Evolutionary conservation across 2,888 invertebrate genomes (phyloP).

Genomic region (Cephus sareptanus): DNA sequence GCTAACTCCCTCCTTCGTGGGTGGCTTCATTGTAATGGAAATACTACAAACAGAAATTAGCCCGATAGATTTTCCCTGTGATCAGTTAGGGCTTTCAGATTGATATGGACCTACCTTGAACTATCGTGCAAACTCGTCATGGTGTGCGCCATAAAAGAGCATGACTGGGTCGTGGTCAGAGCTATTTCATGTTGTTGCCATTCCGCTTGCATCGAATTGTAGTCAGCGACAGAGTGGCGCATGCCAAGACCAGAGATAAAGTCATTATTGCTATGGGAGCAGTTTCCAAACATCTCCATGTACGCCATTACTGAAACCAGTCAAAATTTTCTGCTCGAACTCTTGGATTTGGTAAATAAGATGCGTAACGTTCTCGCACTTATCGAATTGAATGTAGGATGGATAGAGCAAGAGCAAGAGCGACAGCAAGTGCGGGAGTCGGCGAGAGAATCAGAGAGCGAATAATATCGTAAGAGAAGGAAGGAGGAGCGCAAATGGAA

Average conservation of each 20-base stretch:
- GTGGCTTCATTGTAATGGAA: slow-evolving; percentile 54
- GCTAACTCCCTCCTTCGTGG: slow-evolving; percentile 47
- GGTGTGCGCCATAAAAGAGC: slow-evolving; percentile 68
- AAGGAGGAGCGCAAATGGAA: not conserved
- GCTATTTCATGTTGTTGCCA: slow-evolving; percentile 68
- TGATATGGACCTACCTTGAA: slow-evolving; percentile 47
- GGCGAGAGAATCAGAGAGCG: not conserved
- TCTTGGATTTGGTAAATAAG: too few relatives aligned
- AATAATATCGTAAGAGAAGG: slow-evolving; percentile 12
- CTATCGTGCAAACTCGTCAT: slow-evolving; percentile 58
- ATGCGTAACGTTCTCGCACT: too few relatives aligned
- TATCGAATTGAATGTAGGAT: too few relatives aligned
- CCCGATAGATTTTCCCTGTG: slow-evolving; percentile 1
- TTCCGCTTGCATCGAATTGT: slow-evolving; percentile 72
- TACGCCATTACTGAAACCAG: slow-evolving; percentile 87
- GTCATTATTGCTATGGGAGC: slow-evolving; percentile 81
- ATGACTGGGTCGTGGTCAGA: slow-evolving; percentile 71
- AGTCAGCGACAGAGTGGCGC: slow-evolving; percentile 88
- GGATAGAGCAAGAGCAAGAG: too few relatives aligned
- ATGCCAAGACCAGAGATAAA: slow-evolving; percentile 78
- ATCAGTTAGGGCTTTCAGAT: not conserved
- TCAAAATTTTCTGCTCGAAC: not conserved
- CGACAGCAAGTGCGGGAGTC: too few relatives aligned
- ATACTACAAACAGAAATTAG: slow-evolving; percentile 42
- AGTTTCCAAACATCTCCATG: slow-evolving; percentile 95